Conservation (phyloP, 1,140 invertebrate genomes). For the Agrypnia vestita region DNA sequence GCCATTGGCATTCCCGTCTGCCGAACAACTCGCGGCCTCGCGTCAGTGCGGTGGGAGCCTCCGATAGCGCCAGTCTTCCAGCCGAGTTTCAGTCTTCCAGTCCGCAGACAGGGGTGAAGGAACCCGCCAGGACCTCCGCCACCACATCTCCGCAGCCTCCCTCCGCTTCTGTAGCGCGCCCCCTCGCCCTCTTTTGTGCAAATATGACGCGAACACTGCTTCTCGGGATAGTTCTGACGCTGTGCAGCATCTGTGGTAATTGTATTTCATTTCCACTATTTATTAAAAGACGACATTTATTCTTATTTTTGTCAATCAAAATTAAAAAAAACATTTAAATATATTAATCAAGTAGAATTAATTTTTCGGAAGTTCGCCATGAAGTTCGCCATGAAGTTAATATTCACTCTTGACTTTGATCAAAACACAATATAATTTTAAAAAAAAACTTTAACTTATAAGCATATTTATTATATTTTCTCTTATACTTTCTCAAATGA, state of each 20-base stretch:
- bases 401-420: no score
- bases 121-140: neutral
- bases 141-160: neutral
- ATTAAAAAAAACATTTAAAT: no score
- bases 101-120: neutral
- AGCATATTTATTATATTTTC: no score
- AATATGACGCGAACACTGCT: conserved; percentile 19
- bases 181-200: neutral
- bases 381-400: no score
- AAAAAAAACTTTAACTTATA: no score
- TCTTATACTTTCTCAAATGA: no score
- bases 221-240: conserved; percentile 5
- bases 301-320: no score
- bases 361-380: no score
- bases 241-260: conserved; percentile 40
- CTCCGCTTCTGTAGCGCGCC: neutral
- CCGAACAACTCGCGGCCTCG: conserved; percentile 35
- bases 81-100: neutral
- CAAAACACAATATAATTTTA: no score
- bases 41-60: conserved; percentile 45
- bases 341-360: no score
- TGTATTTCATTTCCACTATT: neutral
- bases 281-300: no score
- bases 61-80: conserved; percentile 28
- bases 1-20: conserved; percentile 53